Percentiles rank a stretch among this genome's conserved stretches.
Conservation (phyloP, 2,113 vertebrate genomes). For the Piaya cayana region DNA sequence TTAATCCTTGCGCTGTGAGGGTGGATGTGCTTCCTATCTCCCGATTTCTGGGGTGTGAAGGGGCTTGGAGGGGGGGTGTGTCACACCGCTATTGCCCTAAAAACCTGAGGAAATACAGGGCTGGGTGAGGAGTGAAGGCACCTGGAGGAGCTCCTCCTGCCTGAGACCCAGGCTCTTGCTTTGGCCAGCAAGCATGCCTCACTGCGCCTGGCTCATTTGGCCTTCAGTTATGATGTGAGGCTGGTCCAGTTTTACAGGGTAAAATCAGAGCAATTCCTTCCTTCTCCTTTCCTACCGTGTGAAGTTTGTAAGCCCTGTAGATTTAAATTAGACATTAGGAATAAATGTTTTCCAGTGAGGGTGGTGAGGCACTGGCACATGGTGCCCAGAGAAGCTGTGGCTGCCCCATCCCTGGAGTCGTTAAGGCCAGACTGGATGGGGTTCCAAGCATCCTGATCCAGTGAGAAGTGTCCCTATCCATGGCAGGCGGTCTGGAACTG, state of each 20-base stretch:
- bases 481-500: too few species aligned
- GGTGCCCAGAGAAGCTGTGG: too few species aligned
- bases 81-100: background rate
- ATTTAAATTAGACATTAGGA: too few species aligned
- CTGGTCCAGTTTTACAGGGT: background rate
- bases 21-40: background rate
- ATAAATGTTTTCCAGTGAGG: too few species aligned
- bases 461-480: too few species aligned
- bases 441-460: too few species aligned
- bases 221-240: fast-evolving
- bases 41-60: background rate
- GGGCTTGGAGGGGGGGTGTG: too few species aligned
- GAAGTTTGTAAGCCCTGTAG: background rate
- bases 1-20: background rate
- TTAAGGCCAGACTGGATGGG: too few species aligned
- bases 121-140: fast-evolving
- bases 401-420: too few species aligned
- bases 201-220: background rate
- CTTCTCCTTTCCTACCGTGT: background rate
- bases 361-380: too few species aligned
- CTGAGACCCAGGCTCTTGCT: background rate
- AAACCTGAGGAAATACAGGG: too few species aligned
- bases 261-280: background rate
- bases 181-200: fast-evolving
- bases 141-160: too few species aligned